Conservation (phyloP, 2,888 invertebrate genomes). For the Nematopogon swammerdamellus region DNA sequence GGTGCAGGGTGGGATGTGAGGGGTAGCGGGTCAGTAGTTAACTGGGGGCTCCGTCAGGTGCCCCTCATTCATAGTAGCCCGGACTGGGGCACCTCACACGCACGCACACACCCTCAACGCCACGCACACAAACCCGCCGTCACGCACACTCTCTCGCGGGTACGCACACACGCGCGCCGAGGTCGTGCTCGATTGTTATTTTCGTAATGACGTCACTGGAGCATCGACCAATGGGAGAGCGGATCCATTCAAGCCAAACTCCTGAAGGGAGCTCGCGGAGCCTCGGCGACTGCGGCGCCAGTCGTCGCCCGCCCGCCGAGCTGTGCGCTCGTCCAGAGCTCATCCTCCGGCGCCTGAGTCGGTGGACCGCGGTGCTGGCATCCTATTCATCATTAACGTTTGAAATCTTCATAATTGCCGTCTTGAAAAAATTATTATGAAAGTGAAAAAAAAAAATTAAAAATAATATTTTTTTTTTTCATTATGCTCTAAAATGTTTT, state of each 20-base stretch:
- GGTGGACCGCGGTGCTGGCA: background rate
- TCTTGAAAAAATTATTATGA: no score
- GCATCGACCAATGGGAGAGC: constrained; percentile 55
- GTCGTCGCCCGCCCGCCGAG: constrained; percentile 39
- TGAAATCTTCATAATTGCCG: no score
- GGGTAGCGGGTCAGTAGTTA: no score
- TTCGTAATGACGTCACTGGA: constrained; percentile 69
- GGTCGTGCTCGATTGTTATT: constrained; percentile 60
- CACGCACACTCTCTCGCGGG: constrained; percentile 12
- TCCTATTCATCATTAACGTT: no score
- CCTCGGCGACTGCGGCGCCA: constrained; percentile 32
- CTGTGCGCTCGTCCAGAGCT: constrained; percentile 19
- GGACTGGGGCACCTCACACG: background rate
- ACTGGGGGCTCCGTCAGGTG: no score
- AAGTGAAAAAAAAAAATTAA: no score
- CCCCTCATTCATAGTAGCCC: no score
- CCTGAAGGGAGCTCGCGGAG: constrained; percentile 53
- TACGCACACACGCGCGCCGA: constrained; percentile 19
- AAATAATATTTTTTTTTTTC: no score
- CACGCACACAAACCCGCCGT: no score
- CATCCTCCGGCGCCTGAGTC: background rate
- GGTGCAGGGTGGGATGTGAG: constrained; percentile 15
- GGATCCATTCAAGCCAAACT: constrained; percentile 69
- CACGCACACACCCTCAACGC: background rate
- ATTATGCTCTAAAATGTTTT: no score